Conservation (phyloP, 2,797 vertebrate species). For the Tangara arthus region DNA sequence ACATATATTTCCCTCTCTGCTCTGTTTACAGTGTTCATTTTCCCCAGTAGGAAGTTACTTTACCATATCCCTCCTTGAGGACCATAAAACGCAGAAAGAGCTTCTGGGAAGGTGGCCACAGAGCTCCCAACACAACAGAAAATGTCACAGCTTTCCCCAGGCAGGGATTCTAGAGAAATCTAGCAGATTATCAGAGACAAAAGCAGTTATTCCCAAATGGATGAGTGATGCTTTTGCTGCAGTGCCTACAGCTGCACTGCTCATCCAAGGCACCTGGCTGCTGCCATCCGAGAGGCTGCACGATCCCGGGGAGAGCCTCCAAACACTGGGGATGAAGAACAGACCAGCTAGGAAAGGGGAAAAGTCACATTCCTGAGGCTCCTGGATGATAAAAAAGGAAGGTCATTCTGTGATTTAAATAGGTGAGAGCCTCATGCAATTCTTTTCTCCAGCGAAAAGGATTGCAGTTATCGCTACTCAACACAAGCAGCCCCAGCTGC, state of each 20-base stretch:
- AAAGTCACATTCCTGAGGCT: neutral
- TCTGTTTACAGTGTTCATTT: neutral
- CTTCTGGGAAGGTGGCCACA: neutral
- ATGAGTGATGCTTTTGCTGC: neutral
- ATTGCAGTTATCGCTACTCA: neutral
- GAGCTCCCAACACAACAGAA: neutral
- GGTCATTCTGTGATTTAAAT: neutral
- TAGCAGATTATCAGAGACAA: neutral
- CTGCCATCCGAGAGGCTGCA: neutral
- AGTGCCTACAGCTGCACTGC: neutral
- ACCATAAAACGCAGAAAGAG: neutral
- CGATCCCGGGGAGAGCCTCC: neutral
- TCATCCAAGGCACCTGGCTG: neutral
- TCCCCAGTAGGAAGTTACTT: neutral
- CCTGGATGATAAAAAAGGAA: neutral
- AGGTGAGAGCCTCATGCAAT: neutral
- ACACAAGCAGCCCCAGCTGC: neutral
- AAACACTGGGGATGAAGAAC: neutral
- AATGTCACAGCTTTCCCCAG: conserved; percentile 15
- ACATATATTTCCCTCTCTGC: neutral
- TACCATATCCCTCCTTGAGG: neutral
- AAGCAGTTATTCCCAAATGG: neutral
- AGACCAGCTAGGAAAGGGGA: neutral
- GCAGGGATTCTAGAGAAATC: neutral
- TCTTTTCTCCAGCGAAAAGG: neutral